phyloP scores from a whole-genome alignment of 2,888 invertebrate species.

The Drosophila lutescens region DNA sequence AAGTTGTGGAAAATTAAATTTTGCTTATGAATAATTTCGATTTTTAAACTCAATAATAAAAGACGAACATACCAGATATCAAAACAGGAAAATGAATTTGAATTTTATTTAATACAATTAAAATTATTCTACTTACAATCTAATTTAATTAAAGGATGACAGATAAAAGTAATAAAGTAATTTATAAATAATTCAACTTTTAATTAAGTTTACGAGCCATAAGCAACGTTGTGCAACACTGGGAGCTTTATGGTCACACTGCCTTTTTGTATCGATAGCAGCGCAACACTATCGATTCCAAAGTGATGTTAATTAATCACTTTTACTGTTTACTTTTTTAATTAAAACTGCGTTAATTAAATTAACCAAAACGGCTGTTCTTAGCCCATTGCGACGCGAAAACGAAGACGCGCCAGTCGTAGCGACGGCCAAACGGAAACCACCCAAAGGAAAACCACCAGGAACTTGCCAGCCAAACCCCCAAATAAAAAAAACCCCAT shows the following conservation, averaged over 20 bases:
- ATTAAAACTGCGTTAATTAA: conserved; percentile 47
- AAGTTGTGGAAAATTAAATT: not conserved
- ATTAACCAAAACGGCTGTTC: conserved; percentile 31
- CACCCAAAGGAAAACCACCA: conserved; percentile 5
- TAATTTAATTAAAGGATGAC: too few relatives aligned
- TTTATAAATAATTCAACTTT: too few relatives aligned
- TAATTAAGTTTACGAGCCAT: not conserved
- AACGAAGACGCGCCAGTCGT: conserved; percentile 5
- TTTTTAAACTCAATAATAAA: too few relatives aligned
- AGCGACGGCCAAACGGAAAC: not conserved
- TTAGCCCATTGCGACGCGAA: conserved; percentile 5
- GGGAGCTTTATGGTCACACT: not conserved
- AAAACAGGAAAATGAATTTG: too few relatives aligned
- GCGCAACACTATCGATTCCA: conserved; percentile 10
- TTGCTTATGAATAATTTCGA: not conserved
- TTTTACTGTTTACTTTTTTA: conserved; percentile 52
- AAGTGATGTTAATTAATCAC: conserved; percentile 45
- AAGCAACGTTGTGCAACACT: not conserved
- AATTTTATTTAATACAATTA: too few relatives aligned
- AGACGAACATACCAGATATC: too few relatives aligned
- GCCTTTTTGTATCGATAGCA: conserved; percentile 5
- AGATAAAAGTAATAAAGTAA: too few relatives aligned
- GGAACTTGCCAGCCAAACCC: conserved; percentile 10
- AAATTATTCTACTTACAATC: too few relatives aligned
- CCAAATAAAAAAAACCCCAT: conserved; percentile 6